These are phyloP conservation scores for Thunnus maccoyii DNA, from an alignment of 2,113 vertebrate genomes.

Conservation along the genomic window DNA sequence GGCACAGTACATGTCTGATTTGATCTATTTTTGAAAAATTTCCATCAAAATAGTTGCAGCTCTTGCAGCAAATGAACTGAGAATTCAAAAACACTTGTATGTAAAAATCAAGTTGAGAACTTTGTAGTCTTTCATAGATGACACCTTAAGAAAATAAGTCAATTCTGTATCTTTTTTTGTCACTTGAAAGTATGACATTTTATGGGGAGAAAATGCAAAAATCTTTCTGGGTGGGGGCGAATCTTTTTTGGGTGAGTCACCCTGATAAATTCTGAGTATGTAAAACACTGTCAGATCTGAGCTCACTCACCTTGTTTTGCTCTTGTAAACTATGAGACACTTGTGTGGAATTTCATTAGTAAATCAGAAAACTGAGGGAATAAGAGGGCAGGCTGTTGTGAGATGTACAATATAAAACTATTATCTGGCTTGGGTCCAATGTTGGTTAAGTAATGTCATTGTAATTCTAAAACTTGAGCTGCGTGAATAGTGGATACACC, in stretches of 20 bases:
- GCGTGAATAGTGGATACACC: conserved; percentile 26
- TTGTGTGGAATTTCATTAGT: conserved; percentile 25
- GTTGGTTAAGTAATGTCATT: conserved; percentile 15
- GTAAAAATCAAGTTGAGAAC: too few species aligned
- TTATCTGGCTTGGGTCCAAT: conserved; percentile 25
- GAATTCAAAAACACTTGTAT: too few species aligned
- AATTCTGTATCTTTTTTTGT: too few species aligned
- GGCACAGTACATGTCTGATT: too few species aligned
- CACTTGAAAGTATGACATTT: background rate
- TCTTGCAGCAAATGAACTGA: too few species aligned
- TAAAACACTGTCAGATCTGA: conserved; percentile 20
- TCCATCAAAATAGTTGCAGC: too few species aligned
- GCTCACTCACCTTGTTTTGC: conserved; percentile 27
- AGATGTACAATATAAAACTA: conserved; percentile 23
- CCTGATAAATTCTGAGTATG: conserved; percentile 23
- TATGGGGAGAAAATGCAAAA: background rate
- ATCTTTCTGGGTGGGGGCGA: background rate
- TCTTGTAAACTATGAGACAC: conserved; percentile 17
- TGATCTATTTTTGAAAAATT: too few species aligned
- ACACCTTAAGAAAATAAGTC: too few species aligned
- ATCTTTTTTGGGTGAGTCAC: conserved; percentile 22
- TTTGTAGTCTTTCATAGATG: too few species aligned
- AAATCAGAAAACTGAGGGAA: conserved; percentile 3
- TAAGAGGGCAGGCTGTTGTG: conserved; percentile 4
- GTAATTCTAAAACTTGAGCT: background rate